Percentiles rank a stretch among this genome's conserved stretches.
Evolutionary conservation across 2,888 invertebrate species (phyloP).

Genomic region (Ormyrus labotus): DNA sequence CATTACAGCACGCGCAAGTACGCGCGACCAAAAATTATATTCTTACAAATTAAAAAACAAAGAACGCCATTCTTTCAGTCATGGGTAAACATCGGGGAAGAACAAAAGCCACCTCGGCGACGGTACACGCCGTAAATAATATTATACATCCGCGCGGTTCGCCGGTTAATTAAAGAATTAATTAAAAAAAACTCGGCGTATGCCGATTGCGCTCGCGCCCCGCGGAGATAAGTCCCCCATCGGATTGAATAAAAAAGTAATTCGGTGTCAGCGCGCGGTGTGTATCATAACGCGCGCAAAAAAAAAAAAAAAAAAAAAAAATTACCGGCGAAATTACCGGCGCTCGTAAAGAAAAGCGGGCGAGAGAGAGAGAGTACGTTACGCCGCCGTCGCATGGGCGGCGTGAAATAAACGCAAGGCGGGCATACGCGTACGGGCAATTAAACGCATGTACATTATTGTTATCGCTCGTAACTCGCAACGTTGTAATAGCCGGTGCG

Average conservation of each 20-base stretch:
- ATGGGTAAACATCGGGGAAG: no score
- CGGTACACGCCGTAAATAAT: conserved; percentile 20
- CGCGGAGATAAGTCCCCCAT: conserved; percentile 42
- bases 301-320: conserved; percentile 31
- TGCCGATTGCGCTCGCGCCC: conserved; percentile 37
- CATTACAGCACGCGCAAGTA: no score
- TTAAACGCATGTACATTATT: conserved; percentile 59
- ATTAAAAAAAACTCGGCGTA: conserved; percentile 44
- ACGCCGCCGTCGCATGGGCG: conserved; percentile 51
- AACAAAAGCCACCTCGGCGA: background rate
- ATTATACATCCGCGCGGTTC: conserved; percentile 23
- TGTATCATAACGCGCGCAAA: conserved; percentile 41
- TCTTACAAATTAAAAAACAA: no score
- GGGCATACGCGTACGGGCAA: conserved; percentile 60
- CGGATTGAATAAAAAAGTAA: conserved; percentile 53
- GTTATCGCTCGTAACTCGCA: conserved; percentile 60
- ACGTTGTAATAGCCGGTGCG: conserved; percentile 47
- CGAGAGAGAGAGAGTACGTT: conserved; percentile 23
- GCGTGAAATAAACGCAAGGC: conserved; percentile 59
- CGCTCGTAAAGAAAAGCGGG: conserved; percentile 55
- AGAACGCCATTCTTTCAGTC: no score
- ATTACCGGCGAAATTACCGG: conserved; percentile 49
- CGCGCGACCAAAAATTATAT: no score
- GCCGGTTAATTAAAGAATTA: conserved; percentile 51
- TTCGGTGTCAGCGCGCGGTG: conserved; percentile 43